A percentile compares a stretch with the other conserved stretches of the same genome.
Evolutionary conservation across 1,140 invertebrate species (phyloP).

Genomic region (Ylistrum balloti): DNA sequence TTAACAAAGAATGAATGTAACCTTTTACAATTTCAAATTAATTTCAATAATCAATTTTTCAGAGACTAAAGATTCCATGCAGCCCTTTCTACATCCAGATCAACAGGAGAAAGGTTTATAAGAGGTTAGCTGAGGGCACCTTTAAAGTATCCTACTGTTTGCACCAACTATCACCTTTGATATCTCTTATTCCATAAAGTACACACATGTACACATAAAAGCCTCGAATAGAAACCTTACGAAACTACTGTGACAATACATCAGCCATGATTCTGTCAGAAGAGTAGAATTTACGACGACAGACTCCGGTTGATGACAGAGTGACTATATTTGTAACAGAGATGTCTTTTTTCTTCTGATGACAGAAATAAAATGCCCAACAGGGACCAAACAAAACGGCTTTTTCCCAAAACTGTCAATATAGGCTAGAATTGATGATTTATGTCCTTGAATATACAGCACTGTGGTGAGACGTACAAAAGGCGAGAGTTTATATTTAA

Average conservation of each 20-base stretch:
- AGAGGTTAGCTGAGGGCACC: not conserved
- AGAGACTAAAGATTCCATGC: no score
- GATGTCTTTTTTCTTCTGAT: not conserved
- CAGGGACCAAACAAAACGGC: not conserved
- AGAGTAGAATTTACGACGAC: not conserved
- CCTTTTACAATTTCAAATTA: no score
- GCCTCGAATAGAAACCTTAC: not conserved
- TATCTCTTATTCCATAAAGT: not conserved
- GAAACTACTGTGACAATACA: not conserved
- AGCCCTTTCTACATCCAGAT: no score
- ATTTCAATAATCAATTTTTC: no score
- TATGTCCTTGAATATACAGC: not conserved
- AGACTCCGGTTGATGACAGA: not conserved
- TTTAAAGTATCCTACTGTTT: not conserved
- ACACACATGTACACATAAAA: not conserved
- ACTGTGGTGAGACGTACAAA: not conserved
- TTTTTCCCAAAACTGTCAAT: slow-evolving; percentile 28
- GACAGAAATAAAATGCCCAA: not conserved
- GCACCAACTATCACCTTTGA: not conserved
- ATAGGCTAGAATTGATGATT: slow-evolving; percentile 17
- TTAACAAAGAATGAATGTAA: no score
- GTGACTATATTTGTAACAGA: not conserved
- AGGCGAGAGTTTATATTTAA: not conserved
- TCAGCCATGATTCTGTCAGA: not conserved
- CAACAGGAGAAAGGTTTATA: not conserved